Percentiles rank a stretch among this genome's conserved stretches.
phyloP scores from a whole-genome alignment of 2,888 invertebrate species.

The Micoletzkya japonica region DNA sequence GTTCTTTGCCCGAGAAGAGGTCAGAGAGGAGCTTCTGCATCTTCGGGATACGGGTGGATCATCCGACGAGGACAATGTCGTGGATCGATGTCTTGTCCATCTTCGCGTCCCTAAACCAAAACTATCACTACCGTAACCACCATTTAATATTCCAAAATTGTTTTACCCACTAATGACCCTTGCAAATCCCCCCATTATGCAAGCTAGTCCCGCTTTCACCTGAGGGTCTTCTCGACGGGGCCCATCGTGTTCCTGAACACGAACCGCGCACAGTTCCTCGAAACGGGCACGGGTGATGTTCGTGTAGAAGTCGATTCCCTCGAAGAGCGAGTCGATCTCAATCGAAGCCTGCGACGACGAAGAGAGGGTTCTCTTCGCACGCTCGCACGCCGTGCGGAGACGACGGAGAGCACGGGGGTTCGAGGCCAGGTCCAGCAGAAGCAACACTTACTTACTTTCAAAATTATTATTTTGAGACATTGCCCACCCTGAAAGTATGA shows the following conservation, averaged over 20 bases:
- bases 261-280: slow-evolving; percentile 78
- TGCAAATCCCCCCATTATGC: too few relatives aligned
- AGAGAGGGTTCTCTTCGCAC: slow-evolving; percentile 73
- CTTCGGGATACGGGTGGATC: slow-evolving; percentile 94
- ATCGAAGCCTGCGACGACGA: slow-evolving; percentile 70
- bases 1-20: too few relatives aligned
- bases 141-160: too few relatives aligned
- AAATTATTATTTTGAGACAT: too few relatives aligned
- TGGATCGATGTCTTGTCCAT: slow-evolving; percentile 78
- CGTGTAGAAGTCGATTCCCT: slow-evolving; percentile 95
- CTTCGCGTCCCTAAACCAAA: too few relatives aligned
- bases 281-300: slow-evolving; percentile 93
- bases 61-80: slow-evolving; percentile 77
- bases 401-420: slow-evolving; percentile 89
- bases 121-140: too few relatives aligned
- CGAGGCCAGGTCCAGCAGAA: slow-evolving; percentile 76
- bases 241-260: slow-evolving; percentile 95
- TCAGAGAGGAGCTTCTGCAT: slow-evolving; percentile 91
- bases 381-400: slow-evolving; percentile 84
- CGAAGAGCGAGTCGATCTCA: slow-evolving; percentile 91
- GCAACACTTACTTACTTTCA: too few relatives aligned
- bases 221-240: slow-evolving; percentile 85
- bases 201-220: too few relatives aligned
- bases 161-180: too few relatives aligned
- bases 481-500: slow-evolving; percentile 9